phyloP scores from a whole-genome alignment of 1,140 invertebrate species.

The Hypothenemus hampei region DNA sequence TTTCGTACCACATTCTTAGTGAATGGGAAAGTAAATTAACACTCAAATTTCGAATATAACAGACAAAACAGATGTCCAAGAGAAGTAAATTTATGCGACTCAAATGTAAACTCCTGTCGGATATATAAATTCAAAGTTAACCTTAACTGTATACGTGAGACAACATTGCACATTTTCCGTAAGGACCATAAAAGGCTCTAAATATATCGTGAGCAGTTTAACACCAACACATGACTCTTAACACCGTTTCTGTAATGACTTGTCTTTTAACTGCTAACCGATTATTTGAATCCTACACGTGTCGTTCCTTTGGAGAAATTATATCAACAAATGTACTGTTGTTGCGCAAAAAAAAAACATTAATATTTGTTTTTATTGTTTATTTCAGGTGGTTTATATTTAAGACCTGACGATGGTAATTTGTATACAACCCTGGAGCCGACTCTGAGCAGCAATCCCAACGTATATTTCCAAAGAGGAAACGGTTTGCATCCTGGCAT shows the following conservation, averaged over 20 bases:
- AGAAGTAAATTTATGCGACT: too few species aligned
- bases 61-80: too few species aligned
- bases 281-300: constrained; percentile 13
- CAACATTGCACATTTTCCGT: constrained; percentile 2
- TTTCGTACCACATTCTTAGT: too few species aligned
- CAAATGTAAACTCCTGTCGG: too few species aligned
- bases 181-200: constrained; percentile 7
- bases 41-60: too few species aligned
- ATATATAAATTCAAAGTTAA: background rate
- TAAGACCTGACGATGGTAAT: constrained; percentile 72
- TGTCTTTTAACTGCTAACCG: constrained; percentile 11
- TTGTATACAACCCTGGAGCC: constrained; percentile 76
- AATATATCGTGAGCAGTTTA: constrained; percentile 14
- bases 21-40: too few species aligned
- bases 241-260: constrained; percentile 6
- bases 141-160: constrained; percentile 7
- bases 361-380: background rate
- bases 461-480: constrained; percentile 75
- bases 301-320: background rate
- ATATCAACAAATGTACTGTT: too few species aligned
- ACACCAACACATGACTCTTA: constrained; percentile 15
- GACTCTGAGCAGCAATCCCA: constrained; percentile 76
- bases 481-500: constrained; percentile 73
- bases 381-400: constrained; percentile 60
- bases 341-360: too few species aligned